Conservation (phyloP, 2,888 invertebrate genomes). For the Tubulanus polymorphus region DNA sequence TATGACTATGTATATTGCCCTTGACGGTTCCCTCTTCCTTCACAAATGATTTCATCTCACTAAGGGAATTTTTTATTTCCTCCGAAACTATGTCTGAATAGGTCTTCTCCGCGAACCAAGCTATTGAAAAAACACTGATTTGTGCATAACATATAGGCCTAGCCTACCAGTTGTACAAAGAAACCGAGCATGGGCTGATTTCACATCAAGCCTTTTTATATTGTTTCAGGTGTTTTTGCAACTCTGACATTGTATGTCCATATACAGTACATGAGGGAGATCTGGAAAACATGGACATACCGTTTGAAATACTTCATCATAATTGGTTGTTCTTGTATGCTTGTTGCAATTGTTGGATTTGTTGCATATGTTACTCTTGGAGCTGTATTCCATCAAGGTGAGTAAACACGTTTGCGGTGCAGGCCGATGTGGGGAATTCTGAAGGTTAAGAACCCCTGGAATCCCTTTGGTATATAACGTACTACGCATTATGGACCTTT, state of each 20-base stretch:
- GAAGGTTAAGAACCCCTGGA: too few species aligned
- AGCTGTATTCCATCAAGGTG: conserved; percentile 38
- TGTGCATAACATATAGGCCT: too few species aligned
- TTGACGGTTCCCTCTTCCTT: too few species aligned
- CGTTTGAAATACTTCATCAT: conserved; percentile 32
- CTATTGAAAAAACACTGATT: too few species aligned
- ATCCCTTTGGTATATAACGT: too few species aligned
- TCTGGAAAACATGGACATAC: conserved; percentile 26
- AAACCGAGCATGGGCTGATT: neutral
- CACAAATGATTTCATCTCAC: too few species aligned
- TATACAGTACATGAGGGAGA: conserved; percentile 24
- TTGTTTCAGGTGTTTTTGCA: conserved; percentile 36
- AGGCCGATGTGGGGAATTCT: too few species aligned
- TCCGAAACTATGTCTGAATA: too few species aligned
- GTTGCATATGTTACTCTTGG: conserved; percentile 41
- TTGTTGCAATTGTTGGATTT: conserved; percentile 44
- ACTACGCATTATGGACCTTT: too few species aligned
- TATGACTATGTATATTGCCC: too few species aligned
- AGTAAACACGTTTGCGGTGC: conserved; percentile 4
- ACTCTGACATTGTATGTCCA: conserved; percentile 35
- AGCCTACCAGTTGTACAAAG: neutral
- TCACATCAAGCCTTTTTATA: conserved; percentile 5
- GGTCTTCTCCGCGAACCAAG: too few species aligned
- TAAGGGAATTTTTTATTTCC: too few species aligned
- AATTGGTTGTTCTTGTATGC: conserved; percentile 39